These are phyloP conservation scores for Cynoglossus semilaevis DNA, from an alignment of 2,113 vertebrate species.

Conservation along the genomic window DNA sequence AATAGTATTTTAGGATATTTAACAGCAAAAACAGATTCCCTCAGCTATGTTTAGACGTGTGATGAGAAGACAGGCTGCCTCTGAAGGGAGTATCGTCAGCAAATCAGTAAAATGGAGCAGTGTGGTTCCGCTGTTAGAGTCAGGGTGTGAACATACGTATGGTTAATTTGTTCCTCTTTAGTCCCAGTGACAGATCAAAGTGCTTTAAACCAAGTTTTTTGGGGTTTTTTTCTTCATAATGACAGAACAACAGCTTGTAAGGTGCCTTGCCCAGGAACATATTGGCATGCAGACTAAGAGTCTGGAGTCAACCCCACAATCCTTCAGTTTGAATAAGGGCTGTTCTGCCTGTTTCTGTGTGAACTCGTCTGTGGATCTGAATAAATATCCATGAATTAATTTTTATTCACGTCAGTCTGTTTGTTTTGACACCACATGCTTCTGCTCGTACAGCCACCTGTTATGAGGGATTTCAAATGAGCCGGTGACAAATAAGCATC, in stretches of 20 bases:
- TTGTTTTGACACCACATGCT: constrained; percentile 13
- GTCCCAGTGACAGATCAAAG: no score
- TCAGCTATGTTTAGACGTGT: constrained; percentile 57
- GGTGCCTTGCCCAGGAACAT: no score
- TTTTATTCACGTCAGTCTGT: constrained; percentile 2
- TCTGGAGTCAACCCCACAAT: no score
- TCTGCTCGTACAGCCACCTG: background rate
- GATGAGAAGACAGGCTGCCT: constrained; percentile 53
- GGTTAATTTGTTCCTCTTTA: no score
- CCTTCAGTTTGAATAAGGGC: no score
- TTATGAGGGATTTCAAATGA: constrained; percentile 3
- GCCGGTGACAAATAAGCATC: background rate
- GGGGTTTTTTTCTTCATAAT: no score
- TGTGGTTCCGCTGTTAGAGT: constrained; percentile 38
- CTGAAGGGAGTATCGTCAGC: constrained; percentile 59
- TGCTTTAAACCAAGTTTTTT: no score
- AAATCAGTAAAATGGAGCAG: constrained; percentile 63
- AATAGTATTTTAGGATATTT: constrained; percentile 70
- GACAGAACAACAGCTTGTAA: no score
- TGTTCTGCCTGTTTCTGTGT: constrained; percentile 3
- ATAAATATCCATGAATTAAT: constrained; percentile 23
- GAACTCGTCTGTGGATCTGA: constrained; percentile 17
- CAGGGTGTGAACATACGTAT: background rate
- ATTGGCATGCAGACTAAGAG: no score
- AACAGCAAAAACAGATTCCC: constrained; percentile 65